Evolutionary conservation across 2,888 invertebrate species (phyloP), one percentile per base, ranked within the genome.

Genomic region (Lasioglossum leucozonium): DNA sequence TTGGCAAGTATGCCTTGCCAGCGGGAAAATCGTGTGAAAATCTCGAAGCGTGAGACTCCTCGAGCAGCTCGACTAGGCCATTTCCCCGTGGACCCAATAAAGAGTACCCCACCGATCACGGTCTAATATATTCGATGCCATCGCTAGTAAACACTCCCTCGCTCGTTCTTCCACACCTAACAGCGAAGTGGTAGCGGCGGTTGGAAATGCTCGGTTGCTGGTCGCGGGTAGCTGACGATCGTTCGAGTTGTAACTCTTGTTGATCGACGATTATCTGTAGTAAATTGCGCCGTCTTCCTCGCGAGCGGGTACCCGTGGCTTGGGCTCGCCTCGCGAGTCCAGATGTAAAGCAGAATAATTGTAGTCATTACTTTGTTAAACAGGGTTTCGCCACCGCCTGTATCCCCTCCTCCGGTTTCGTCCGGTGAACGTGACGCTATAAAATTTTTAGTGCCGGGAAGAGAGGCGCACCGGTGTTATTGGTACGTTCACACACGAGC

Each of bases 321-420:
- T 58, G 16, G 58, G n/a, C 55, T 47, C 67, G 65, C 77, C 72
- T 47, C 67, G 79, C 80, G 67, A 67, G 81, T 77, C 86, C 88
- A 73, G 88, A 89, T 90, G 89, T 90, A 90, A 90, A 88, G 86
- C 80, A 77, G 85, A 90, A 87, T 90, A 90, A 90, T 90, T 80
- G 90, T 87, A 82, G 90, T 90, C 88, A 81, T 90, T 89, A 90
- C 85, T 90, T 90, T 88, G 90, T 90, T 89, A 90, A 90, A 89
- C 90, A 90, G 89, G 89, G 78, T 85, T 82, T 90, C 77, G 81
- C 88, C 87, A 78, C 58, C 69, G 78, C 67, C 55, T 42, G n/a
- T 51, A 71, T 74, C 73, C 73, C 51, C 26, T 16, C 51, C 69
- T 62, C 0, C 37, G n/a, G 16, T 2, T 6, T 34, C 73, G 65